Percentiles rank a stretch among this genome's conserved stretches.
Conservation (phyloP, 2,888 invertebrate genomes). For the Ophion costatus region DNA sequence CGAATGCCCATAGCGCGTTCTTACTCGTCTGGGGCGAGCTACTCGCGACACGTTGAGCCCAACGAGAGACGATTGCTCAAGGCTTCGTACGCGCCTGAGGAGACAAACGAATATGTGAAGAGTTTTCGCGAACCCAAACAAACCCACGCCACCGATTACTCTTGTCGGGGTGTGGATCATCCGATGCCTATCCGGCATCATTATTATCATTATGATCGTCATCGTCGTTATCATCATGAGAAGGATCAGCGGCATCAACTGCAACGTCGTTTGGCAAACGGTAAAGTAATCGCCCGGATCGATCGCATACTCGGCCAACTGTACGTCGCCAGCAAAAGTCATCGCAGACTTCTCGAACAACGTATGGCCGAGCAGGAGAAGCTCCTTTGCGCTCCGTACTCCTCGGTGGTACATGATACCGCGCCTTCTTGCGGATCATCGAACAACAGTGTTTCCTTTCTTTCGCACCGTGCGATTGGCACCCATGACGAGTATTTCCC, state of each 20-base stretch:
- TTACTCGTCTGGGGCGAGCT: conserved; percentile 5
- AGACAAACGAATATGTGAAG: neutral
- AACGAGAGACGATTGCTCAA: neutral
- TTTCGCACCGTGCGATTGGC: neutral
- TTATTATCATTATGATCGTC: neutral
- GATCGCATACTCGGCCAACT: conserved; percentile 77
- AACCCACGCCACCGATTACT: neutral
- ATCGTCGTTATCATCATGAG: neutral
- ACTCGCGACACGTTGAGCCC: neutral
- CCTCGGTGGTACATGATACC: neutral
- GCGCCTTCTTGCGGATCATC: neutral
- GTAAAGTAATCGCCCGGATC: conserved; percentile 74
- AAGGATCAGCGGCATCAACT: neutral
- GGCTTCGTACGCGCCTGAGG: neutral
- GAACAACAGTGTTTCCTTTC: neutral
- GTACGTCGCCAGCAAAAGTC: conserved; percentile 77
- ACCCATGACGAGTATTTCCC: neutral
- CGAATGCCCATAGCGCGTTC: conserved; percentile 3
- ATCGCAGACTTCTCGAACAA: conserved; percentile 76
- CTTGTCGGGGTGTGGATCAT: neutral
- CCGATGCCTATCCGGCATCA: neutral
- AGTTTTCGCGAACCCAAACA: neutral
- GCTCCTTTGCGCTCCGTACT: conserved; percentile 19
- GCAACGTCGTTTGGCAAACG: conserved; percentile 67
- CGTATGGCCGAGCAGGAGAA: conserved; percentile 68